Percentiles rank a stretch among this genome's conserved stretches.
Evolutionary conservation across 2,888 invertebrate genomes (phyloP).

Genomic region (Hypomecis punctinalis): DNA sequence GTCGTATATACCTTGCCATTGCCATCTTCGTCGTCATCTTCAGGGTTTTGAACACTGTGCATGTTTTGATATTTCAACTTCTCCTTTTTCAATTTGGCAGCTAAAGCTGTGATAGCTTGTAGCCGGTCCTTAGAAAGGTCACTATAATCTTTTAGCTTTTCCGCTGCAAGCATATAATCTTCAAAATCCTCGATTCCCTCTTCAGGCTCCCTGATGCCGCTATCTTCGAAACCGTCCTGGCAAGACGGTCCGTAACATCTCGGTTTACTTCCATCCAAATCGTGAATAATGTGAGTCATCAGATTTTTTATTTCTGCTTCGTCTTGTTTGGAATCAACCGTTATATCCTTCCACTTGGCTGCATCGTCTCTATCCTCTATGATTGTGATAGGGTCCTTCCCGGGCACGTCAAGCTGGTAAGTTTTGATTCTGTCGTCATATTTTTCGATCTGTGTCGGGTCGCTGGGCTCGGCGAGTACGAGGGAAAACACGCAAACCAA

Average conservation of each 20-base stretch:
- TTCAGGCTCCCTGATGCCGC: conserved; percentile 60
- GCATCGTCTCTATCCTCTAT: conserved; percentile 75
- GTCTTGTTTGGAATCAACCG: conserved; percentile 53
- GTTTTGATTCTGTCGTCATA: conserved; percentile 74
- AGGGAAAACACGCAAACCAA: conserved; percentile 64
- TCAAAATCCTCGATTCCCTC: conserved; percentile 85
- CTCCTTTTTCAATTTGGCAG: conserved; percentile 79
- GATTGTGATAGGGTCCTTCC: conserved; percentile 84
- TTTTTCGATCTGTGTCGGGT: conserved; percentile 67
- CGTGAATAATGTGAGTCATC: conserved; percentile 76
- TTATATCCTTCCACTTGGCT: conserved; percentile 57
- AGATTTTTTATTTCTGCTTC: conserved; percentile 71
- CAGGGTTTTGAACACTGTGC: conserved; percentile 49
- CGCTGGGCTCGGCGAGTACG: conserved; percentile 61
- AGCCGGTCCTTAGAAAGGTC: conserved; percentile 71
- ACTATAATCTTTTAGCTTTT: conserved; percentile 79
- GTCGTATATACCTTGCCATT: conserved; percentile 71
- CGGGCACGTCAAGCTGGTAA: conserved; percentile 84
- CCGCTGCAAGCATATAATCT: conserved; percentile 86
- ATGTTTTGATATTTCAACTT: conserved; percentile 59
- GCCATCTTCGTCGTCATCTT: conserved; percentile 55
- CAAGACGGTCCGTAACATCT: conserved; percentile 80
- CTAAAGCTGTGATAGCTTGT: conserved; percentile 75
- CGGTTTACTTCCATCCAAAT: conserved; percentile 64
- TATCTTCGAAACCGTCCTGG: conserved; percentile 66